Conservation (phyloP, 2,113 vertebrate genomes). For the Thryonomys swinderianus region DNA sequence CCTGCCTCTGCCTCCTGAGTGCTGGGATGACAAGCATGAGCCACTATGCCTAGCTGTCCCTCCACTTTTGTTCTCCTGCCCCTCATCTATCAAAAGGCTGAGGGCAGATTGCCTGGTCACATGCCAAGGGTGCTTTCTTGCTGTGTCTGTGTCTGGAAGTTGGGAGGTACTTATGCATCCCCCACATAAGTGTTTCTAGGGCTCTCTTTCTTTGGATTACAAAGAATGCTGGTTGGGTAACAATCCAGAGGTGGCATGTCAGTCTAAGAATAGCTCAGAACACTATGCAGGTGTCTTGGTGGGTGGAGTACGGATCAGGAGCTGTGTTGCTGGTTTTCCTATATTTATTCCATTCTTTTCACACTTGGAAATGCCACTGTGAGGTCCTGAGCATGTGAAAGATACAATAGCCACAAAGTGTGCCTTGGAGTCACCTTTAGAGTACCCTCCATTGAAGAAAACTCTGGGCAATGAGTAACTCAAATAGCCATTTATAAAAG, state of each 20-base stretch:
- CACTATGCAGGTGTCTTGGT: neutral
- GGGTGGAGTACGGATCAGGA: neutral
- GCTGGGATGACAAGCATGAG: too few relatives aligned
- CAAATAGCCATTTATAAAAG: constrained; percentile 29
- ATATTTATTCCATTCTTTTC: neutral
- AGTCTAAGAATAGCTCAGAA: neutral
- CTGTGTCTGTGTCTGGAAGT: neutral
- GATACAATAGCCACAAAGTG: neutral
- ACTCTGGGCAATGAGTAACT: neutral
- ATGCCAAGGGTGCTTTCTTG: neutral
- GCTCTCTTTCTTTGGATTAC: constrained; percentile 33
- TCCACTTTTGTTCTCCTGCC: neutral
- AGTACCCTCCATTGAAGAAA: neutral
- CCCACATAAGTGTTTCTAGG: neutral
- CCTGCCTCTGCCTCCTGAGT: too few relatives aligned
- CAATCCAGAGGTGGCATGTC: neutral
- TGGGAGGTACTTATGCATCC: neutral
- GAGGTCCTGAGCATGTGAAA: neutral
- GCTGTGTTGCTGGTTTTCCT: neutral
- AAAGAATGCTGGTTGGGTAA: constrained; percentile 36
- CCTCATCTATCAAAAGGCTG: neutral
- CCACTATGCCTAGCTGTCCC: too few relatives aligned
- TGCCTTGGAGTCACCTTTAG: neutral
- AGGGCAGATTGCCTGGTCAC: neutral
- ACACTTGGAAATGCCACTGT: fast-evolving